Conservation (phyloP, 2,113 vertebrate genomes). For the Erpornis zantholeuca region DNA sequence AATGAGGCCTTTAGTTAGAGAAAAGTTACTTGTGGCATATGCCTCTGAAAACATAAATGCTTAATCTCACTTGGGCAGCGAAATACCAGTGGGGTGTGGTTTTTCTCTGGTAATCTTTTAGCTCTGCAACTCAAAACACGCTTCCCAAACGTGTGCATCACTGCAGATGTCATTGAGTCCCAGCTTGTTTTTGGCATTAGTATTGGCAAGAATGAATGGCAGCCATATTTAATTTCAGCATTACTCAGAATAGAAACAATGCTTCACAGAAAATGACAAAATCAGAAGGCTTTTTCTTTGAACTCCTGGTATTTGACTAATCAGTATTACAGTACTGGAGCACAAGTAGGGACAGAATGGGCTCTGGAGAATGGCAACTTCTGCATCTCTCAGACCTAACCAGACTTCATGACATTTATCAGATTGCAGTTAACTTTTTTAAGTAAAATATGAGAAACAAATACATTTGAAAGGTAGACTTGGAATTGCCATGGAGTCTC, state of each 20-base stretch:
- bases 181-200: not conserved
- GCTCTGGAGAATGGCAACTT: not conserved
- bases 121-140: not conserved
- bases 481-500: not conserved
- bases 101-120: not conserved
- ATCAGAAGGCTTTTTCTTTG: not conserved
- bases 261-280: not conserved
- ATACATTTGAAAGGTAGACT: not conserved
- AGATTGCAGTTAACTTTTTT: not conserved
- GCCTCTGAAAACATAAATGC: not conserved
- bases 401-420: not conserved
- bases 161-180: not conserved
- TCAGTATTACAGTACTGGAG: not conserved
- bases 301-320: not conserved
- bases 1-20: not conserved
- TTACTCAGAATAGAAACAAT: conserved; percentile 5
- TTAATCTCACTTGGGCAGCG: not conserved
- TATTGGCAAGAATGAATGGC: not conserved
- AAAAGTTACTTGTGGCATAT: not conserved
- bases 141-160: not conserved
- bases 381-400: not conserved
- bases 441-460: not conserved
- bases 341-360: not conserved
- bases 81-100: not conserved
- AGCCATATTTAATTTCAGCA: conserved; percentile 12